Evolutionary conservation across 37 sponge, comb jelly and placozoan genomes (phyloP).

Genomic region (Halichondria panicea): DNA sequence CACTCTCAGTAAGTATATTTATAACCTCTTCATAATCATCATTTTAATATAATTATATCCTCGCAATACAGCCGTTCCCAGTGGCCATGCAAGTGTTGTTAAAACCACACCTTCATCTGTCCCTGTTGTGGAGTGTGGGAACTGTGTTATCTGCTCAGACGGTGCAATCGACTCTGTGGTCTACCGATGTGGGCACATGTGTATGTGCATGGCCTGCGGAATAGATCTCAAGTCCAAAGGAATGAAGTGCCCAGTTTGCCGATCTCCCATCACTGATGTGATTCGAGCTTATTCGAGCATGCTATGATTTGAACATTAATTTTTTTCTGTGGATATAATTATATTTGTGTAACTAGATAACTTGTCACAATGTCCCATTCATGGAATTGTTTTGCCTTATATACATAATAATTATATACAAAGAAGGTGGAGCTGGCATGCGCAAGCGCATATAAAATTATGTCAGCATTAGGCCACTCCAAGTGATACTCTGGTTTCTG

Average conservation of each 20-base stretch:
- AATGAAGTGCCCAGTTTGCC: constrained; percentile 89
- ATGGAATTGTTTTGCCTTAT: not conserved
- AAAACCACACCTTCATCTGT: no score
- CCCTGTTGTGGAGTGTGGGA: constrained; percentile 52
- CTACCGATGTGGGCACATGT: constrained; percentile 96
- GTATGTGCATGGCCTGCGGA: constrained; percentile 84
- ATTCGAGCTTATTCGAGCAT: constrained; percentile 76
- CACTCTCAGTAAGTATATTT: constrained; percentile 8
- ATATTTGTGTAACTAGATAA: not conserved
- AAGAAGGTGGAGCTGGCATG: no score
- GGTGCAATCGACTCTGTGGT: constrained; percentile 73
- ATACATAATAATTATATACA: not conserved
- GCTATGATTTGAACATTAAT: no score
- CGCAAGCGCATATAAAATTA: no score
- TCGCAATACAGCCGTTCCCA: not conserved
- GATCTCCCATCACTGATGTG: constrained; percentile 85
- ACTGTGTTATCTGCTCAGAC: constrained; percentile 87
- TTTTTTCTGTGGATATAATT: no score
- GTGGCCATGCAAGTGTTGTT: not conserved
- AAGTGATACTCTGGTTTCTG: no score
- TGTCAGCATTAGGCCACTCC: no score
- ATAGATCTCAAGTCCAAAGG: constrained; percentile 70
- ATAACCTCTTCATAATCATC: no score
- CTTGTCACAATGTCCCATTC: not conserved
- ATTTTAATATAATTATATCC: no score